Percentiles rank a stretch among this genome's conserved stretches.
Evolutionary conservation across 2,797 vertebrate species (phyloP).

Genomic region (Onychomys leucogaster): DNA sequence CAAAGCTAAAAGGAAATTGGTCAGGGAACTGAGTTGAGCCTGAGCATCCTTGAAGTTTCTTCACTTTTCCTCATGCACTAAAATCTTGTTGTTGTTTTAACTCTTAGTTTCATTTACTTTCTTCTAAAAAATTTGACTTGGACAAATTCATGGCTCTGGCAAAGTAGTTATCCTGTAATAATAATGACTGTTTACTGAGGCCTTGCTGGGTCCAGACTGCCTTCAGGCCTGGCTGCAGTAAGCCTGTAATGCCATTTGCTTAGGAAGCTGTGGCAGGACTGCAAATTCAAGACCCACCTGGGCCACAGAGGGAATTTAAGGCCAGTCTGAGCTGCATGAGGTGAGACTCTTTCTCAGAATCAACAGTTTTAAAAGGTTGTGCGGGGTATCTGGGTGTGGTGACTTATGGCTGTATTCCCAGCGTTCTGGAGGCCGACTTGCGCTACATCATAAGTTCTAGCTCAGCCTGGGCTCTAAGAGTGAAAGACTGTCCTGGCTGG

Average conservation of each 20-base stretch:
- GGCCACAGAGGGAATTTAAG: background rate
- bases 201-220: background rate
- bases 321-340: background rate
- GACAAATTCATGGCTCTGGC: background rate
- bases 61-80: conserved; percentile 17
- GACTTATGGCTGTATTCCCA: background rate
- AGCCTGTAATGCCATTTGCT: background rate
- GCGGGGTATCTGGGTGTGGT: background rate
- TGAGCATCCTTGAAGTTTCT: conserved; percentile 20
- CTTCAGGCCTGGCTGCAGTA: background rate
- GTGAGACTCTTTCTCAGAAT: background rate
- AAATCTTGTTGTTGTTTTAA: background rate
- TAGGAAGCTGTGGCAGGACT: background rate
- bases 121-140: conserved; percentile 20
- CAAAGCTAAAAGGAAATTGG: background rate
- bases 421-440: background rate
- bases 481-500: background rate
- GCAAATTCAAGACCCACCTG: background rate
- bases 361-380: background rate
- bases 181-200: conserved; percentile 7
- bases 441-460: background rate
- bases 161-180: conserved; percentile 13
- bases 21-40: background rate
- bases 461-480: background rate
- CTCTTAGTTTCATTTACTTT: conserved; percentile 45